Evolutionary conservation across 2,888 invertebrate species (phyloP).

Genomic region (Nemurella pictetii): DNA sequence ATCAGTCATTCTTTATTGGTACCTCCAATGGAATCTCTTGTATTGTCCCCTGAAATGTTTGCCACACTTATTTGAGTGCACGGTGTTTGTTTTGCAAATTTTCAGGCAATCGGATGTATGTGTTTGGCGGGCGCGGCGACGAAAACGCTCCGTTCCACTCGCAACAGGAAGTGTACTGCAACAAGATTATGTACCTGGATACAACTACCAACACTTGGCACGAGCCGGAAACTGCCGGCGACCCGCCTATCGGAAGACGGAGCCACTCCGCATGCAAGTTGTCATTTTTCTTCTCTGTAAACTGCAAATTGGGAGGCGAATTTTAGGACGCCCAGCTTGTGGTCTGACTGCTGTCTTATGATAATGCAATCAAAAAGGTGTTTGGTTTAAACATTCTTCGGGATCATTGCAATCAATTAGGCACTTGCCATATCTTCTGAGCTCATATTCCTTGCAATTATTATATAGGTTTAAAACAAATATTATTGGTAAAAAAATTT

Average conservation of each 20-base stretch:
- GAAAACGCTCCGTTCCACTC: conserved; percentile 65
- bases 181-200: conserved; percentile 75
- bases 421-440: too few relatives aligned
- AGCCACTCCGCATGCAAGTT: conserved; percentile 89
- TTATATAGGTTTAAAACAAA: too few relatives aligned
- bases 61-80: neutral
- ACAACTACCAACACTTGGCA: conserved; percentile 71
- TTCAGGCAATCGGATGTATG: conserved; percentile 70
- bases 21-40: neutral
- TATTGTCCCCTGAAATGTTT: neutral
- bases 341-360: too few relatives aligned
- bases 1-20: neutral
- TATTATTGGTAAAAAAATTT: too few relatives aligned
- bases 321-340: too few relatives aligned
- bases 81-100: neutral
- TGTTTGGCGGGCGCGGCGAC: conserved; percentile 89
- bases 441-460: too few relatives aligned
- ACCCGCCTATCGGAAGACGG: conserved; percentile 75
- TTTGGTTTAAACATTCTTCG: too few relatives aligned
- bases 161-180: conserved; percentile 75
- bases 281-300: conserved; percentile 32
- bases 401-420: too few relatives aligned
- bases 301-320: too few relatives aligned
- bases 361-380: too few relatives aligned
- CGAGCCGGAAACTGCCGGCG: conserved; percentile 62